These are phyloP conservation scores for Australoheros scitulus DNA, from an alignment of 2,113 vertebrate genomes.

Conservation along the genomic window DNA sequence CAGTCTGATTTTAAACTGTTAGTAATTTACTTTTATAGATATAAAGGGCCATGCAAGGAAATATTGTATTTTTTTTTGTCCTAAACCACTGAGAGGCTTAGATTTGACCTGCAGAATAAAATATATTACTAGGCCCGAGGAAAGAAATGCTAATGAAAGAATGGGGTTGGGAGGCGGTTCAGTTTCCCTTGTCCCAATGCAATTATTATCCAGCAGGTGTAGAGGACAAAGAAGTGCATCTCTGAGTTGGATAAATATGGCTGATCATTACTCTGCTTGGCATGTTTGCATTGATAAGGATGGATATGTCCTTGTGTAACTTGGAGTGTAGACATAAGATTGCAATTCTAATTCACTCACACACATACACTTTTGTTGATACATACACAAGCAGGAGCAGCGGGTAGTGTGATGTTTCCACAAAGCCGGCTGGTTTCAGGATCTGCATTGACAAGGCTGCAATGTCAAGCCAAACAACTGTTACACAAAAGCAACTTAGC, in stretches of 20 bases:
- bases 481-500: background rate
- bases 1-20: background rate
- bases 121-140: background rate
- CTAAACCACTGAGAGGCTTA: background rate
- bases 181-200: constrained; percentile 17
- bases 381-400: constrained; percentile 94
- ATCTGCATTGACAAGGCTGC: constrained; percentile 91
- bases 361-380: background rate
- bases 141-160: constrained; percentile 34
- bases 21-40: background rate
- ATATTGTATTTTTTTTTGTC: background rate
- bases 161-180: background rate
- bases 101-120: background rate
- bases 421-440: constrained; percentile 91
- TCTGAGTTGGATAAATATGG: background rate
- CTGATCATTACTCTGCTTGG: background rate
- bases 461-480: constrained; percentile 10
- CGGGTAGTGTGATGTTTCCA: constrained; percentile 86
- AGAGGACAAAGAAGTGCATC: background rate
- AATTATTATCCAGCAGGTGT: constrained; percentile 11
- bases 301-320: background rate
- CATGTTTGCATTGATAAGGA: background rate
- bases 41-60: background rate
- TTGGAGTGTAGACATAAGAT: background rate
- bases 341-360: background rate